Conservation (phyloP, 1,140 invertebrate genomes). For the Bombus impatiens region DNA sequence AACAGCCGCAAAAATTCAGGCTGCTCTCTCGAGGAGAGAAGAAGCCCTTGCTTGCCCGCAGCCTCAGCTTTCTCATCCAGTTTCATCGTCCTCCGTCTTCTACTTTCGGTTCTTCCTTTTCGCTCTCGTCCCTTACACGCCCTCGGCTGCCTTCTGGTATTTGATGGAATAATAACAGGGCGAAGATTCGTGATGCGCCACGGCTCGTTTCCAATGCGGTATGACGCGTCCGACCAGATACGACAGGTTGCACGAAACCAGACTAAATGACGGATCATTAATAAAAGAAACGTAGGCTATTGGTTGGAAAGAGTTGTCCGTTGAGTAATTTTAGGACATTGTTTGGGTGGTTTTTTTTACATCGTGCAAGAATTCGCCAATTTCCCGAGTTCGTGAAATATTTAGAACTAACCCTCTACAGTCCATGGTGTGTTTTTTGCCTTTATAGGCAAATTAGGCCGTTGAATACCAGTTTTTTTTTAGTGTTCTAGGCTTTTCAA, state of each 20-base stretch:
- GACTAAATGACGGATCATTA: conserved; percentile 41
- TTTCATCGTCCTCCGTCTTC: background rate
- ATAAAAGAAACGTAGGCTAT: conserved; percentile 16
- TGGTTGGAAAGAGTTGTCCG: background rate
- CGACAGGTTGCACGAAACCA: conserved; percentile 48
- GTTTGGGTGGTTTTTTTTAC: background rate
- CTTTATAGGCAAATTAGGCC: background rate
- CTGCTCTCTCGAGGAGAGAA: conserved; percentile 8
- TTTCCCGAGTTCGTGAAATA: background rate
- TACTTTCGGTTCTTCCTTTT: background rate
- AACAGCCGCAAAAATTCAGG: conserved; percentile 64
- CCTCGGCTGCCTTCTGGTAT: conserved; percentile 45
- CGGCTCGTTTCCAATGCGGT: conserved; percentile 17
- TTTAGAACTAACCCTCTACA: background rate
- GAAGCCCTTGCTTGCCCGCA: conserved; percentile 19
- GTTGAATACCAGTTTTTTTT: background rate
- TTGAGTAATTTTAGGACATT: background rate
- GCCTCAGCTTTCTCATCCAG: conserved; percentile 2
- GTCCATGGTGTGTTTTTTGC: background rate
- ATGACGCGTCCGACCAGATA: background rate
- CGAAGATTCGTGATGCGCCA: conserved; percentile 24
- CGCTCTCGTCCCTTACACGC: conserved; percentile 1
- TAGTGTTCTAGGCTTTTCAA: background rate
- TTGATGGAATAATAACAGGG: conserved; percentile 68
- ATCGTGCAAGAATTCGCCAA: background rate